Base-by-base conservation (phyloP, 2,888 invertebrate genomes). In the Metopia argyrocephala region DNA sequence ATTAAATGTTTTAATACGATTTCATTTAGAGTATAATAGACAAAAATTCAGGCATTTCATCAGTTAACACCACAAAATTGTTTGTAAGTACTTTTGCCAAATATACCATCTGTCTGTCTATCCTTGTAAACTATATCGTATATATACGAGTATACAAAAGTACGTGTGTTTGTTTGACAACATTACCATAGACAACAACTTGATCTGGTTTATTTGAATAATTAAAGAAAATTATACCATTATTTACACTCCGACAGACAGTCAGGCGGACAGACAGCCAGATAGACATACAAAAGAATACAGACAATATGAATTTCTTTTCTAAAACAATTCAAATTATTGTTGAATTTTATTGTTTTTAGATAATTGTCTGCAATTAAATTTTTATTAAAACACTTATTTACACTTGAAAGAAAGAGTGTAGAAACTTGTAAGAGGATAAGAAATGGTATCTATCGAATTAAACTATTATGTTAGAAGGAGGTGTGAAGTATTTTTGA, bases 291-390 rank as follows among this genome's bases (percentile, higher is more conserved):
- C 80, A 81, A 70, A 74, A n/a, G n/a, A n/a, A 69, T 59, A 50
- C 38, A 12, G 3, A 31, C 31, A 31, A 31, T 31, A 38, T 4
- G 15, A 12, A 12, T 15, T 38, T n/a, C 57, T 75, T 74, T 75
- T n/a, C 18, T 38, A 81, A 81, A 78, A 75, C 81, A 78, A 81
- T 81, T 78, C 56, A 69, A 78, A 81, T 75, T 69, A n/a, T n/a
- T n/a, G 65, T 78, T 50, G 65, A 75, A 78, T 70, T 74, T 75
- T 78, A 81, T 81, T 78, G 81, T 81, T 81, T 75, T 54, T 28
- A 75, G 81, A 81, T 81, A 81, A 81, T 81, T 74, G 78, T 78
- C 65, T 66, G 74, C 48, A 78, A 78, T 78, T 78, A 57, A 61
- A 66, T 61, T 73, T 38, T 68, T 31, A 71, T 73, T 38, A 38